Percentiles rank a stretch among this genome's conserved stretches.
Evolutionary conservation across 2,113 vertebrate genomes (phyloP).

Genomic region (Tautogolabrus adspersus): DNA sequence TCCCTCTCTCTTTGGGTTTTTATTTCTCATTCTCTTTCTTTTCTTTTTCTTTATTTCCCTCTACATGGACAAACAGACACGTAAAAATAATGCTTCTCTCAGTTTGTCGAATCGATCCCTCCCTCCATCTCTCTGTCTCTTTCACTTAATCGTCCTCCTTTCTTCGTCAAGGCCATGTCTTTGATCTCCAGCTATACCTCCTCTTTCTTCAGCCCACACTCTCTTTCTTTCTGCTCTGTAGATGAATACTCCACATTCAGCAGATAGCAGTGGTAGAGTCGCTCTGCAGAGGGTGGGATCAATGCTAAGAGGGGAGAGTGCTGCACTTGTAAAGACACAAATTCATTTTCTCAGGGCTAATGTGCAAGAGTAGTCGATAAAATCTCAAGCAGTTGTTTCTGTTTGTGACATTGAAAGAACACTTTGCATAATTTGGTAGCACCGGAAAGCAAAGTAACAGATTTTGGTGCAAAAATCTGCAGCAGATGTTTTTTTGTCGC

Average conservation of each 20-base stretch:
- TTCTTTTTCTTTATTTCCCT: neutral
- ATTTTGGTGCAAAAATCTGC: neutral
- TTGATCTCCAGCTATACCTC: constrained; percentile 19
- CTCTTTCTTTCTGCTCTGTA: neutral
- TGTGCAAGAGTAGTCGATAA: constrained; percentile 33
- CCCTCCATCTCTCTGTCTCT: neutral
- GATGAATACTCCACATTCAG: constrained; percentile 23
- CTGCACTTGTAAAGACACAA: constrained; percentile 20
- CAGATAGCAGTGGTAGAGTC: neutral
- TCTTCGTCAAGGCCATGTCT: constrained; percentile 51
- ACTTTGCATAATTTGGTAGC: neutral
- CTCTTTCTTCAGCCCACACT: constrained; percentile 17
- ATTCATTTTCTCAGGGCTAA: constrained; percentile 13
- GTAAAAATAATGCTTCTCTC: neutral
- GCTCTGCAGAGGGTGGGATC: constrained; percentile 12
- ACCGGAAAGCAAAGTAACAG: neutral
- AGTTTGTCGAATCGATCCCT: constrained; percentile 12
- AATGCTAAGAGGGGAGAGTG: neutral
- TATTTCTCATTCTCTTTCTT: neutral
- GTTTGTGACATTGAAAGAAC: constrained; percentile 1
- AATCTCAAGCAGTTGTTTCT: constrained; percentile 20
- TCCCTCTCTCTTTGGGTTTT: neutral
- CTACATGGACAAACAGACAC: neutral
- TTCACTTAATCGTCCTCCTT: constrained; percentile 14
- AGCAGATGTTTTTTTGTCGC: constrained; percentile 3